Evolutionary conservation across 2,113 vertebrate species (phyloP).

Genomic region (Silurus glanis): DNA sequence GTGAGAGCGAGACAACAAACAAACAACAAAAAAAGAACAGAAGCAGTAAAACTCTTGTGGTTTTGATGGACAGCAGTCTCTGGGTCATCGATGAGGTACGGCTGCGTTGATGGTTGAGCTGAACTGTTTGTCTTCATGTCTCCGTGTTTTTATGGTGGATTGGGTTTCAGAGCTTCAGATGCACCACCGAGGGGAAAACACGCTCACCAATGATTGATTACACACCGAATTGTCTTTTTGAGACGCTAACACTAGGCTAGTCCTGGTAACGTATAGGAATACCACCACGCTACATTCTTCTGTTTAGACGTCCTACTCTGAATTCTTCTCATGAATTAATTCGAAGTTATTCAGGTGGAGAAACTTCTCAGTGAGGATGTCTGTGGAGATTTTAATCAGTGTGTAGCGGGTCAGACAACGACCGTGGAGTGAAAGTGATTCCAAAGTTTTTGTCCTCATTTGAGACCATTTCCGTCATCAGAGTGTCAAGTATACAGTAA

Average conservation of each 20-base stretch:
- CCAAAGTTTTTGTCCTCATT: not conserved
- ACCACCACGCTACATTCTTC: not conserved
- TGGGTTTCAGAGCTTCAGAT: slow-evolving; percentile 43
- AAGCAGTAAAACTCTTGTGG: too few relatives aligned
- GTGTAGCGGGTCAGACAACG: not conserved
- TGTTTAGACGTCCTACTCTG: not conserved
- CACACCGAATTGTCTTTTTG: not conserved
- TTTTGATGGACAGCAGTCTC: not conserved
- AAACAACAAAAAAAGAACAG: not conserved
- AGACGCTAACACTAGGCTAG: not conserved
- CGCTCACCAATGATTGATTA: slow-evolving; percentile 21
- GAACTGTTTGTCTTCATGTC: slow-evolving; percentile 16
- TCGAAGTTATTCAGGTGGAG: not conserved
- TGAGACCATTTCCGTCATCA: not conserved
- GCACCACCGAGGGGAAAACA: slow-evolving; percentile 7
- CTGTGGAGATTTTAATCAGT: not conserved
- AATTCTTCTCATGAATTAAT: not conserved
- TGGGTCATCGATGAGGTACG: slow-evolving; percentile 1
- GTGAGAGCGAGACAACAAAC: not conserved
- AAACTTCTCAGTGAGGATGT: not conserved
- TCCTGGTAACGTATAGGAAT: not conserved
- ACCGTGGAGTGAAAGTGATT: not conserved
- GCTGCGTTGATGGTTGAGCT: slow-evolving; percentile 34
- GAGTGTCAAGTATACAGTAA: not conserved
- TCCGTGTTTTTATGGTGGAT: slow-evolving; percentile 36